These are phyloP conservation scores for Galerucella pusilla DNA, from an alignment of 2,888 invertebrate genomes.

Conservation along the genomic window DNA sequence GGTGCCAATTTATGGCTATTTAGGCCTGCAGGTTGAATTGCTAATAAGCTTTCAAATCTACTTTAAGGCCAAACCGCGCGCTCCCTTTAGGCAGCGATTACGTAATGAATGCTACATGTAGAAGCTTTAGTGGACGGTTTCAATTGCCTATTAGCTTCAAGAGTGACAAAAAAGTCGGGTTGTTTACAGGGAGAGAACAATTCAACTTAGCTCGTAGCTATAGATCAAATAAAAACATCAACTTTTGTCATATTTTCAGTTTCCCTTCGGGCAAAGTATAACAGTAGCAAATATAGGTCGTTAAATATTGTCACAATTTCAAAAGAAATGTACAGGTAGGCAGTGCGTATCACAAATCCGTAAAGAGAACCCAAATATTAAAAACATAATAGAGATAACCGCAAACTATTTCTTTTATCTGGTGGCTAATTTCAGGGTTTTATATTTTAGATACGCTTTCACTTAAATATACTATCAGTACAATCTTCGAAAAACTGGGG, in stretches of 20 bases:
- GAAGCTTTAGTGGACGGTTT: too few relatives aligned
- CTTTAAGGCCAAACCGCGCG: too few relatives aligned
- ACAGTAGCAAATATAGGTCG: neutral
- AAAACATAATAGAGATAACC: neutral
- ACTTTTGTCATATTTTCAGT: neutral
- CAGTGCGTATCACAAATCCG: neutral
- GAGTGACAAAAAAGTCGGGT: too few relatives aligned
- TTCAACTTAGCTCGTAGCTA: neutral
- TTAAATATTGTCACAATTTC: neutral
- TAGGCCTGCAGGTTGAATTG: too few relatives aligned
- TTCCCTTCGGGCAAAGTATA: neutral
- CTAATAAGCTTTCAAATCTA: too few relatives aligned
- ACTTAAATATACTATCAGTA: conserved; percentile 33
- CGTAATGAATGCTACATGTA: too few relatives aligned
- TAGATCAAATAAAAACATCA: neutral
- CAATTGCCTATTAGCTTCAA: too few relatives aligned
- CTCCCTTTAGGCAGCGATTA: too few relatives aligned
- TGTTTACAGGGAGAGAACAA: neutral
- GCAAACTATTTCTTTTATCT: conserved; percentile 8
- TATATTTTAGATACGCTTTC: conserved; percentile 40
- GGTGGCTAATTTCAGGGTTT: conserved; percentile 10
- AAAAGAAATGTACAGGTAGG: neutral
- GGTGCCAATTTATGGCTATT: too few relatives aligned
- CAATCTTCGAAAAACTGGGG: conserved; percentile 39
- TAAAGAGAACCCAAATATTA: neutral